phyloP scores from a whole-genome alignment of 37 sponge, comb jelly and placozoan species.

The Spongilla lacustris region DNA sequence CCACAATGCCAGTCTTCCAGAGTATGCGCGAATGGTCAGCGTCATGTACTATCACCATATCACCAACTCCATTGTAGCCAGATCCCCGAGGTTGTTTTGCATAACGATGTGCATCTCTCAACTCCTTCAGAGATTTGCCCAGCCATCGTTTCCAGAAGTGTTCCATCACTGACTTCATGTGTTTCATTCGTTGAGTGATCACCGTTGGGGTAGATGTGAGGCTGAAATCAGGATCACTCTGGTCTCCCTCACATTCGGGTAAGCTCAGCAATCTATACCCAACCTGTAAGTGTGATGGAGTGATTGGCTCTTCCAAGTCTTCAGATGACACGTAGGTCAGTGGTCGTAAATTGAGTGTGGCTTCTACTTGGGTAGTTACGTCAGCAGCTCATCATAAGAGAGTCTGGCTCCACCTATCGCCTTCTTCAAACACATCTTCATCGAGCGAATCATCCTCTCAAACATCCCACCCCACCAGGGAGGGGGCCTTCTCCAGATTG shows the following conservation, averaged over 20 bases:
- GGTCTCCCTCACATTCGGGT: neutral
- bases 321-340: slow-evolving; percentile 45
- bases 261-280: slow-evolving; percentile 20
- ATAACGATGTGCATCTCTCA: slow-evolving; percentile 21
- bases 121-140: slow-evolving; percentile 9
- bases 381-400: slow-evolving; percentile 39
- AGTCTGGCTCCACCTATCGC: slow-evolving; percentile 30
- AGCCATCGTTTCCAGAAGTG: slow-evolving; percentile 47
- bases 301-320: slow-evolving; percentile 48
- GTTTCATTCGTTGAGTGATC: slow-evolving; percentile 13
- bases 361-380: slow-evolving; percentile 30
- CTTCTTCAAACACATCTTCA: slow-evolving; percentile 29
- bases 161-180: slow-evolving; percentile 6
- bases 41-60: slow-evolving; percentile 26
- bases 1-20: slow-evolving; percentile 18
- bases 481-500: slow-evolving; percentile 39
- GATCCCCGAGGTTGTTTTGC: neutral
- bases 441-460: slow-evolving; percentile 26
- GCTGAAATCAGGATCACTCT: slow-evolving; percentile 11
- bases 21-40: neutral
- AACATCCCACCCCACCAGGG: slow-evolving; percentile 45
- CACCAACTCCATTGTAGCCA: neutral
- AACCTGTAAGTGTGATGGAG: slow-evolving; percentile 37
- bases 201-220: neutral
- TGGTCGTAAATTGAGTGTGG: slow-evolving; percentile 41